Conservation (phyloP, 2,888 invertebrate species). For the Pheosia tremula region DNA sequence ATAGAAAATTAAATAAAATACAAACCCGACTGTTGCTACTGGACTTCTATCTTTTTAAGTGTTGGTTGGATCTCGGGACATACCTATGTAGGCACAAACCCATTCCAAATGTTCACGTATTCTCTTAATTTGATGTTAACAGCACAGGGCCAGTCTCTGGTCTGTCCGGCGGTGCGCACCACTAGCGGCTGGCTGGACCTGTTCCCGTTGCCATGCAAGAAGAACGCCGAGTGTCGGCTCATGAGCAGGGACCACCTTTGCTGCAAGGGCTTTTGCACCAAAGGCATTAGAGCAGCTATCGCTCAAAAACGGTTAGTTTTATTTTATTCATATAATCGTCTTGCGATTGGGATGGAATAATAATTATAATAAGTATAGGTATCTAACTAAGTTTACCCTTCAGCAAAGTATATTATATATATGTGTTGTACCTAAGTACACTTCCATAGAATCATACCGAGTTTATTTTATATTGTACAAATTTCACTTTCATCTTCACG, state of each 20-base stretch:
- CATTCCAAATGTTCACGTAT: not conserved
- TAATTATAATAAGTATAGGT: no score
- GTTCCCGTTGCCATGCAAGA: conserved; percentile 83
- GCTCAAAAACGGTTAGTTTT: conserved; percentile 32
- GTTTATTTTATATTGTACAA: no score
- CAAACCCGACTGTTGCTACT: no score
- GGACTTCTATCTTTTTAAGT: no score
- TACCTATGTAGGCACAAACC: no score
- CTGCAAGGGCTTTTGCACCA: conserved; percentile 83
- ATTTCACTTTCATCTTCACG: no score
- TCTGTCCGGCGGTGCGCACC: conserved; percentile 75
- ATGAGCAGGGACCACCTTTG: conserved; percentile 83
- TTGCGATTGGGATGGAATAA: not conserved
- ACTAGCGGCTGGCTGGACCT: conserved; percentile 80
- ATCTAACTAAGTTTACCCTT: no score
- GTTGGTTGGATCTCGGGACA: no score
- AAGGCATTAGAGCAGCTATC: conserved; percentile 63
- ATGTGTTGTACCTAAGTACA: no score
- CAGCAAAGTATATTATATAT: no score
- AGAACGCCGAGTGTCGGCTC: conserved; percentile 80
- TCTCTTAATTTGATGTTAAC: conserved; percentile 14
- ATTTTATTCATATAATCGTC: conserved; percentile 10
- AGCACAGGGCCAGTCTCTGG: conserved; percentile 63
- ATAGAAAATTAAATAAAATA: no score
- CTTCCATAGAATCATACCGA: no score